Evolutionary conservation across 2,113 vertebrate genomes (phyloP).

Genomic region (Oryzias woworae): DNA sequence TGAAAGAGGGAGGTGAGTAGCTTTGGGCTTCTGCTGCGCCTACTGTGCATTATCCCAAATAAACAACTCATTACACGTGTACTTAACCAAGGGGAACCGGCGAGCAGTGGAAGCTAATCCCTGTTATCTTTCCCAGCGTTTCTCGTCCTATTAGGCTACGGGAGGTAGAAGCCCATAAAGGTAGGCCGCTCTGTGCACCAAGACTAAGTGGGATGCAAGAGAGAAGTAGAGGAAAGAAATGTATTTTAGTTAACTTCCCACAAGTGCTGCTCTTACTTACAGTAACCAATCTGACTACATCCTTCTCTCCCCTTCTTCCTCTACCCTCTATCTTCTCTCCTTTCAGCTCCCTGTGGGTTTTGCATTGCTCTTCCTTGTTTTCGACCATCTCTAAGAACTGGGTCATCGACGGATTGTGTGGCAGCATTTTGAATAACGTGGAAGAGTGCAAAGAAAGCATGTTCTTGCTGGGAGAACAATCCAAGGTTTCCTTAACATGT

Average conservation of each 20-base stretch:
- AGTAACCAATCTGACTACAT: constrained; percentile 51
- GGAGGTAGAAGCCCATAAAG: constrained; percentile 57
- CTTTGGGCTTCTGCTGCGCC: constrained; percentile 66
- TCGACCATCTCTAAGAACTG: constrained; percentile 79
- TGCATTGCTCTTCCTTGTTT: constrained; percentile 75
- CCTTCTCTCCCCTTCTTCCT: constrained; percentile 24
- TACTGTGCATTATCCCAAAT: constrained; percentile 81
- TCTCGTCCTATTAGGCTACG: constrained; percentile 69
- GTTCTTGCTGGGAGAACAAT: constrained; percentile 67
- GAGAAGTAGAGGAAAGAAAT: constrained; percentile 48
- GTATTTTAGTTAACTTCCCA: constrained; percentile 63
- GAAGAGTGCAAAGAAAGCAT: constrained; percentile 23
- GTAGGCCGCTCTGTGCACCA: constrained; percentile 47
- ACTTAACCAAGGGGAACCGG: constrained; percentile 79
- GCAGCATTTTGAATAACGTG: constrained; percentile 76
- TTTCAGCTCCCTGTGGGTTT: constrained; percentile 70
- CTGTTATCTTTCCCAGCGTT: constrained; percentile 72
- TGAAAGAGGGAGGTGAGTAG: constrained; percentile 39
- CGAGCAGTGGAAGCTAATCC: constrained; percentile 76
- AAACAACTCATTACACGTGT: constrained; percentile 83
- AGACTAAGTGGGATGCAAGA: constrained; percentile 42
- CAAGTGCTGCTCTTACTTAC: constrained; percentile 68
- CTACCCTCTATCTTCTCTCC: constrained; percentile 53
- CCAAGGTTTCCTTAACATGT: constrained; percentile 72
- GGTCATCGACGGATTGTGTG: constrained; percentile 78